Conservation (phyloP, 2,888 invertebrate species). For the Archaeoteleia sp. region DNA sequence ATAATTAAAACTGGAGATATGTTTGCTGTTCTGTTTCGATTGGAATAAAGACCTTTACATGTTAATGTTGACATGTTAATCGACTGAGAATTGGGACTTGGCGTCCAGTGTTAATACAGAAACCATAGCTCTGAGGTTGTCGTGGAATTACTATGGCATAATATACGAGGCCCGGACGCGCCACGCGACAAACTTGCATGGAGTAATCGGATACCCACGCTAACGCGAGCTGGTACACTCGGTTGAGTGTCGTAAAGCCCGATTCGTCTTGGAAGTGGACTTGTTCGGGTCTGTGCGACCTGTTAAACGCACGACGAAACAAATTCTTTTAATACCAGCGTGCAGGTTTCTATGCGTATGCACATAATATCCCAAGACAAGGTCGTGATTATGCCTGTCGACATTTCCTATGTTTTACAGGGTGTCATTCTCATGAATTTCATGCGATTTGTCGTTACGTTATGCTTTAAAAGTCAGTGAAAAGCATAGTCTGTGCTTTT, state of each 20-base stretch:
- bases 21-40: neutral
- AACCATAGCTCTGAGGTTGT: neutral
- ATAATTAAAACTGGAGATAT: too few relatives aligned
- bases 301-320: slow-evolving; percentile 51
- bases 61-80: slow-evolving; percentile 5
- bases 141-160: neutral
- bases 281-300: slow-evolving; percentile 15
- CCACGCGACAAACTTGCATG: slow-evolving; percentile 14
- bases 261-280: slow-evolving; percentile 27
- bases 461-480: neutral
- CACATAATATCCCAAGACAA: slow-evolving; percentile 8
- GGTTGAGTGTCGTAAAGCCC: slow-evolving; percentile 50
- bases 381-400: slow-evolving; percentile 15
- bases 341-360: slow-evolving; percentile 5
- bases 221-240: slow-evolving; percentile 12
- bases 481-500: slow-evolving; percentile 3
- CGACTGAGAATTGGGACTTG: neutral
- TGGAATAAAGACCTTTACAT: neutral
- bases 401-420: slow-evolving; percentile 9
- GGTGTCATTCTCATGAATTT: slow-evolving; percentile 10
- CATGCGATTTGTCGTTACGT: slow-evolving; percentile 4
- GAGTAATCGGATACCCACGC: slow-evolving; percentile 31
- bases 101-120: neutral
- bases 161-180: slow-evolving; percentile 3
- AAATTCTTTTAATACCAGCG: slow-evolving; percentile 55